Conservation (phyloP, 2,113 vertebrate species). For the Planiliza haematocheilus region DNA sequence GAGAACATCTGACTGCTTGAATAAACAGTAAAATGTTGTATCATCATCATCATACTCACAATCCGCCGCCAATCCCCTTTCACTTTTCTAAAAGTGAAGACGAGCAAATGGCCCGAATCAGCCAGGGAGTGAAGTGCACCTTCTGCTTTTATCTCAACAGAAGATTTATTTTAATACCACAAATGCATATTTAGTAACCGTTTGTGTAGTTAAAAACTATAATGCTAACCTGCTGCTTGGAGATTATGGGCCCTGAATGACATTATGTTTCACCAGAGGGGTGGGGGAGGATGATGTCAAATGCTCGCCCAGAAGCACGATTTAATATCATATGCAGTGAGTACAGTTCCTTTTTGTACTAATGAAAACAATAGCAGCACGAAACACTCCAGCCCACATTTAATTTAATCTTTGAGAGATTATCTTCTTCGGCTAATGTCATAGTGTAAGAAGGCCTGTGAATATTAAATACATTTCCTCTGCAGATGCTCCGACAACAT, state of each 20-base stretch:
- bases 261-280: conserved; percentile 69
- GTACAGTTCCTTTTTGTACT: conserved; percentile 77
- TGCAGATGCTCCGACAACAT: conserved; percentile 77
- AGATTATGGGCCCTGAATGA: conserved; percentile 76
- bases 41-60: conserved; percentile 15
- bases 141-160: conserved; percentile 81
- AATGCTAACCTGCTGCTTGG: conserved; percentile 84
- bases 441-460: conserved; percentile 65
- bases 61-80: conserved; percentile 1
- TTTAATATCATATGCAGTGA: conserved; percentile 65
- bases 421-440: conserved; percentile 80
- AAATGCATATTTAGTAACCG: conserved; percentile 78
- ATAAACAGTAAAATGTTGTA: conserved; percentile 51
- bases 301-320: conserved; percentile 40
- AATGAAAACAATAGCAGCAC: conserved; percentile 84
- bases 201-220: conserved; percentile 82
- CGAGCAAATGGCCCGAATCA: conserved; percentile 49
- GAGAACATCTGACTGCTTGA: conserved; percentile 48
- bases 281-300: conserved; percentile 59
- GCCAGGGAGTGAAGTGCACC: conserved; percentile 65
- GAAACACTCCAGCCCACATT: conserved; percentile 82
- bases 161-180: conserved; percentile 80
- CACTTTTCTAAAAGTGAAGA: conserved; percentile 37
- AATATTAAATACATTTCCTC: conserved; percentile 82
- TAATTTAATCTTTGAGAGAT: conserved; percentile 84